phyloP scores from a whole-genome alignment of 2,888 invertebrate genomes.

The Hedychridium roseum region DNA sequence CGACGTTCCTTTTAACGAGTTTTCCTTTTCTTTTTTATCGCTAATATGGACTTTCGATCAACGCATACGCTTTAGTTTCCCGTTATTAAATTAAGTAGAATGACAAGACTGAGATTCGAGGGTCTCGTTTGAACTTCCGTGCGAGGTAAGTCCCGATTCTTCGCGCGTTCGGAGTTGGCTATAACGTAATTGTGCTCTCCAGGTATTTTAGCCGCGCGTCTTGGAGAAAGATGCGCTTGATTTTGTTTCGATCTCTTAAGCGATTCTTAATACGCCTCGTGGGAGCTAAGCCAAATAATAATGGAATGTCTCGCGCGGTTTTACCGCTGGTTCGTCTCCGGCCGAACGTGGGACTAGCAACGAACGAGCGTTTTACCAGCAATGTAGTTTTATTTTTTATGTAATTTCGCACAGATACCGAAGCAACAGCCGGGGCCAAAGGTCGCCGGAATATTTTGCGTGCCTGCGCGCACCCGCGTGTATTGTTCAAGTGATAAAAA shows the following conservation, averaged over 20 bases:
- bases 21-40: too few species aligned
- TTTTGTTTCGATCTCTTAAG: slow-evolving; percentile 6
- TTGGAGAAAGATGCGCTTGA: too few species aligned
- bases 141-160: too few species aligned
- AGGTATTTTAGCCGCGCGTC: too few species aligned
- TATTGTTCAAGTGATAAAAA: slow-evolving; percentile 41
- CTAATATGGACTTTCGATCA: too few species aligned
- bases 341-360: slow-evolving; percentile 13
- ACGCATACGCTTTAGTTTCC: too few species aligned
- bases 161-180: too few species aligned
- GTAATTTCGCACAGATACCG: slow-evolving; percentile 8
- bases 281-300: slow-evolving; percentile 5
- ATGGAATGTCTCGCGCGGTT: slow-evolving; percentile 34
- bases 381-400: slow-evolving; percentile 30
- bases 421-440: neutral
- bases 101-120: too few species aligned
- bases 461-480: slow-evolving; percentile 3
- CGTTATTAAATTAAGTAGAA: too few species aligned
- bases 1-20: too few species aligned
- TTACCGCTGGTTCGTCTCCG: slow-evolving; percentile 37
- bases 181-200: too few species aligned
- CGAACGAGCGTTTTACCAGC: slow-evolving; percentile 21
- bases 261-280: slow-evolving; percentile 1
- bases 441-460: slow-evolving; percentile 1
- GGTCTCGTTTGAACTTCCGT: too few species aligned